A percentile compares a stretch with the other conserved stretches of the same genome.
phyloP scores from a whole-genome alignment of 1,140 invertebrate species.

The Stenopsyche tienmushanensis region DNA sequence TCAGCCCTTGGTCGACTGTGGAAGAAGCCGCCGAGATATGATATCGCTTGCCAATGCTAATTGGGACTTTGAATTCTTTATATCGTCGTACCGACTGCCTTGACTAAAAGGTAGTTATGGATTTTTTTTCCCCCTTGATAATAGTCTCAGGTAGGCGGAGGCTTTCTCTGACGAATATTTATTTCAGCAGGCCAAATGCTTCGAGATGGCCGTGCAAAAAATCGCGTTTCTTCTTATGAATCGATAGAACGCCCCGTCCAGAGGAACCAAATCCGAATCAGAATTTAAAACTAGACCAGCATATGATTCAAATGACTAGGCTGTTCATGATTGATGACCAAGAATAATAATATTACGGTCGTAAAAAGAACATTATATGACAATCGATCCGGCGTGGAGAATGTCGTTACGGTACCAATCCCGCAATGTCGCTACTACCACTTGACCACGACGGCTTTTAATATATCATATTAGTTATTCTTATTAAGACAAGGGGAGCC shows the following conservation, averaged over 20 bases:
- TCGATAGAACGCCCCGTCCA: neutral
- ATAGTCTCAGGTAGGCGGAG: too few species aligned
- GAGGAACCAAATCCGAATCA: neutral
- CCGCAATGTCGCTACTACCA: too few species aligned
- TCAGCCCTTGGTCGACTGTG: neutral
- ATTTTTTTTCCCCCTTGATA: too few species aligned
- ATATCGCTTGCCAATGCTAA: conserved; percentile 23
- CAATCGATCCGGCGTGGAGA: too few species aligned
- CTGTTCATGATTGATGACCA: neutral
- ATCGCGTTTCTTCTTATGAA: conserved; percentile 1
- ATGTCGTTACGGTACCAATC: too few species aligned
- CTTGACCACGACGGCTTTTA: too few species aligned
- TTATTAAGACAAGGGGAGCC: conserved; percentile 1
- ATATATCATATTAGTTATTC: conserved; percentile 9
- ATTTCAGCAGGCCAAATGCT: too few species aligned
- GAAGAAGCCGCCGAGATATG: conserved; percentile 16
- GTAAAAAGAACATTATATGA: too few species aligned
- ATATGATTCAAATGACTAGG: neutral
- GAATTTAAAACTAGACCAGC: neutral
- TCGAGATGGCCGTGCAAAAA: too few species aligned
- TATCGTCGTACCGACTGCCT: conserved; percentile 8
- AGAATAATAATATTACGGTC: too few species aligned
- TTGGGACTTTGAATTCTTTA: conserved; percentile 27
- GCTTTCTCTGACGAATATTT: too few species aligned
- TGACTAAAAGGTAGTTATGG: conserved; percentile 8